phyloP scores from a whole-genome alignment of 30 jellyfish, hydroid and myxozoan genomes.

The Mastigias papua region DNA sequence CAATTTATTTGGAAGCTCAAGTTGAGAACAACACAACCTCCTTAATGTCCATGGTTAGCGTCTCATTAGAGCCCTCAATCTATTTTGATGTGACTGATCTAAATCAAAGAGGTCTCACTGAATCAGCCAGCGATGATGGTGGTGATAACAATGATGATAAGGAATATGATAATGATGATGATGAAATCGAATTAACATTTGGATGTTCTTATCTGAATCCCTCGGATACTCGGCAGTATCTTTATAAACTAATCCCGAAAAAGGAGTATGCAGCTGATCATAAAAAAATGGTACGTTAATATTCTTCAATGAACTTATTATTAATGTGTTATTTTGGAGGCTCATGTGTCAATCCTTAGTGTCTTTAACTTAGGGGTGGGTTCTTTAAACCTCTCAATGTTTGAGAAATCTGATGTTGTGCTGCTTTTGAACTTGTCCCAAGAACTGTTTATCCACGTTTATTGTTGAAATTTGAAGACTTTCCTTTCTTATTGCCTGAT shows the following conservation, averaged over 20 bases:
- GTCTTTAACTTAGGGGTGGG: no score
- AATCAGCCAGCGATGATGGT: neutral
- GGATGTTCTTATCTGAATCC: constrained; percentile 81
- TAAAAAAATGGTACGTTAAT: constrained; percentile 55
- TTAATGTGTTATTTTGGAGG: neutral
- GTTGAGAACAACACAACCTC: constrained; percentile 92
- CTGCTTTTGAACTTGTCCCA: no score
- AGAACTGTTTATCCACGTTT: no score
- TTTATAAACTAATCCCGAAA: constrained; percentile 79
- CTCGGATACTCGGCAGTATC: constrained; percentile 91
- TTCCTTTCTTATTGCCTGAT: no score
- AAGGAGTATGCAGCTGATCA: constrained; percentile 54
- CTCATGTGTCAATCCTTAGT: no score
- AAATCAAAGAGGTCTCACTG: constrained; percentile 19
- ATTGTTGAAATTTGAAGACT: no score
- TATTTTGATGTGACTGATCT: constrained; percentile 75
- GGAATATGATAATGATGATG: constrained; percentile 44
- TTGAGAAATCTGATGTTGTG: no score
- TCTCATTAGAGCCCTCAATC: constrained; percentile 82
- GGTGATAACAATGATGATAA: constrained; percentile 1
- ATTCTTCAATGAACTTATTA: neutral
- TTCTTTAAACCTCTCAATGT: no score
- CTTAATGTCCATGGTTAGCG: constrained; percentile 86
- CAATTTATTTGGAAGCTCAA: constrained; percentile 92
- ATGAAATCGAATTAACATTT: constrained; percentile 61